Base-by-base conservation (phyloP, 2,888 invertebrate genomes). In the Tortricodes alternella region DNA sequence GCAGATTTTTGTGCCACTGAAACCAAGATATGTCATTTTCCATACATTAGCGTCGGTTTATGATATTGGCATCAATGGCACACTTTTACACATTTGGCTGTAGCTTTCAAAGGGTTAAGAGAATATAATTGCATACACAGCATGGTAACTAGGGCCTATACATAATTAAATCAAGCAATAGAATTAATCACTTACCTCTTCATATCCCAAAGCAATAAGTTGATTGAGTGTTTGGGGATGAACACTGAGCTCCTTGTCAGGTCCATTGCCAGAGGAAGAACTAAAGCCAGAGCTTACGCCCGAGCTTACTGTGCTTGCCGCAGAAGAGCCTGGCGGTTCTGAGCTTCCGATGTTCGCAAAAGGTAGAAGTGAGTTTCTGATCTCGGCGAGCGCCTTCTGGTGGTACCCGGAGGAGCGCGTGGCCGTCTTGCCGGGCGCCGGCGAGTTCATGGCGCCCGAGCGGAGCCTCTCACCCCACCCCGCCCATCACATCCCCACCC, bases 321-420 rank as follows among this genome's bases (percentile, higher is more conserved):
- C 95, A 66, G 95, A 95, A 0, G 94, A 94, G 65, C 94, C 94
- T 34, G 93, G 92, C 44, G 94, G 93, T 68, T 93, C 93, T 3
- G 91, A 86, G 62, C 75, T 89, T 57, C 90, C 89, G 67, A 89
- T 93, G 75, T 95, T 95, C 51, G 95, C 96, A 81, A 96, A 96
- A 50, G 96, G 96, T 71, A 95, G 92, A 70, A 96, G 85, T 59
- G 96, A 96, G 83, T 96, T 96, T 70, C 96, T 93, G 76, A 96
- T 96, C 88, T 96, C 95, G 87, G 95, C 96, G 85, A 96, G 93
- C 79, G 96, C 96, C 91, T 96, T 96, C 87, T 96, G 95, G 89
- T 95, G 95, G 89, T 96, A 96, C 90, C 95, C 95, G 91, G 94
- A 93, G 81, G 92, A 92, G 89, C 94, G 93, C 91, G 93, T 93